Evolutionary conservation across 1,140 invertebrate genomes (phyloP).

Genomic region (Holotrichia oblita): DNA sequence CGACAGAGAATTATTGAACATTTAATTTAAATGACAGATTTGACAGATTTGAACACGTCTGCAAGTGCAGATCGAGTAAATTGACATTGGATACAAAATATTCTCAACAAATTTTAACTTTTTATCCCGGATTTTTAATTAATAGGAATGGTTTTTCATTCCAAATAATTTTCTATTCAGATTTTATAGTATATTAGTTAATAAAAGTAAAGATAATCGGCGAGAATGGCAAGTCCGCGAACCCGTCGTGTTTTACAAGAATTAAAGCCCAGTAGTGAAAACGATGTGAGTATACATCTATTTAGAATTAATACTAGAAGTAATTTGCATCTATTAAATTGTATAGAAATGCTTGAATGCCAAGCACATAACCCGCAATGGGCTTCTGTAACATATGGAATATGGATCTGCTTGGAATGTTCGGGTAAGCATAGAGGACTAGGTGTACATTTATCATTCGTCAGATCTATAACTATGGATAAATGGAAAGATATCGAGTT

Average conservation of each 20-base stretch:
- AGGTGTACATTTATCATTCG: constrained; percentile 94
- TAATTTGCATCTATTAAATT: neutral
- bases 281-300: constrained; percentile 77
- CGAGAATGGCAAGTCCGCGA: constrained; percentile 87
- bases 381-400: constrained; percentile 97
- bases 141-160: constrained; percentile 7
- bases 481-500: constrained; percentile 99
- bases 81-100: constrained; percentile 15
- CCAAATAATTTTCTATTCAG: constrained; percentile 15
- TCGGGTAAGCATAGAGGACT: constrained; percentile 95
- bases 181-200: neutral
- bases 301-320: neutral
- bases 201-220: neutral
- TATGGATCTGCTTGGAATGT: constrained; percentile 98
- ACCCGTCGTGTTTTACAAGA: constrained; percentile 89
- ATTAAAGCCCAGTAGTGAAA: constrained; percentile 85
- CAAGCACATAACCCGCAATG: constrained; percentile 95
- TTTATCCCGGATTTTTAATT: neutral
- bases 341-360: constrained; percentile 96
- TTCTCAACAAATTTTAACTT: constrained; percentile 4
- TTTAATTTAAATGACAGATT: constrained; percentile 24
- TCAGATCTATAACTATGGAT: constrained; percentile 96
- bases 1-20: constrained; percentile 17
- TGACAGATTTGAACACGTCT: constrained; percentile 34
- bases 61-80: constrained; percentile 1